Conservation (phyloP, 2,797 vertebrate genomes). For the Aplochiton taeniatus region DNA sequence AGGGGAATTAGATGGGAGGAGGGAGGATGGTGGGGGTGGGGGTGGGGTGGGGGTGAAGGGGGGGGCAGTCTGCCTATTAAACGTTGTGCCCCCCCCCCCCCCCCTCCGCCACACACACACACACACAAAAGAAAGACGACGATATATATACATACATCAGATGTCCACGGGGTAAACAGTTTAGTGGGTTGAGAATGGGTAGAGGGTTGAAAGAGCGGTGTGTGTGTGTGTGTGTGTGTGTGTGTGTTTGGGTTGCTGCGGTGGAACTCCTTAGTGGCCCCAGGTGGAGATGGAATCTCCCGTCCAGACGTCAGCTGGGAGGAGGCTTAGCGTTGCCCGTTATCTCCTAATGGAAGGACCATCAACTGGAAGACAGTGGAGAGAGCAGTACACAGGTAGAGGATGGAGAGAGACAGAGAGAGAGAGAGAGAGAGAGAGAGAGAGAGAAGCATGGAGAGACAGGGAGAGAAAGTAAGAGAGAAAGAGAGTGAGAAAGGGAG, state of each 20-base stretch:
- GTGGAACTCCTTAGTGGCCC: too few relatives aligned
- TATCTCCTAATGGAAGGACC: constrained; percentile 33
- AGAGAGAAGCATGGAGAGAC: neutral
- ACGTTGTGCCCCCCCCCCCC: too few relatives aligned
- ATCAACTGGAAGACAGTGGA: constrained; percentile 5
- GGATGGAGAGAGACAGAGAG: neutral
- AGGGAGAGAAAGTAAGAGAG: neutral
- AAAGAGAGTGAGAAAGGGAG: neutral
- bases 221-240: constrained; percentile 4
- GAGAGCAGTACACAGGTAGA: too few relatives aligned
- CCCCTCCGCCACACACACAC: too few relatives aligned
- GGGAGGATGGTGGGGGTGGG: too few relatives aligned
- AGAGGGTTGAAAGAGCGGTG: too few relatives aligned
- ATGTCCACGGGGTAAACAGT: constrained; percentile 31
- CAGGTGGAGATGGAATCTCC: too few relatives aligned
- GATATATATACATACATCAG: constrained; percentile 41
- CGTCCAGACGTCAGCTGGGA: too few relatives aligned
- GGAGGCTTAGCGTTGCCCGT: constrained; percentile 1
- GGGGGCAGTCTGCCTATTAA: neutral
- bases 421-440: neutral
- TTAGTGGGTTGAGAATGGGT: constrained; percentile 9
- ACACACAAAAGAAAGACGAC: constrained; percentile 1
- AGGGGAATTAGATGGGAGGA: neutral
- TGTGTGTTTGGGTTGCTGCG: constrained; percentile 2
- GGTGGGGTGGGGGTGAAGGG: too few relatives aligned